These are phyloP conservation scores for Anolis sagrei DNA, from an alignment of 2,113 vertebrate genomes.

Conservation along the genomic window DNA sequence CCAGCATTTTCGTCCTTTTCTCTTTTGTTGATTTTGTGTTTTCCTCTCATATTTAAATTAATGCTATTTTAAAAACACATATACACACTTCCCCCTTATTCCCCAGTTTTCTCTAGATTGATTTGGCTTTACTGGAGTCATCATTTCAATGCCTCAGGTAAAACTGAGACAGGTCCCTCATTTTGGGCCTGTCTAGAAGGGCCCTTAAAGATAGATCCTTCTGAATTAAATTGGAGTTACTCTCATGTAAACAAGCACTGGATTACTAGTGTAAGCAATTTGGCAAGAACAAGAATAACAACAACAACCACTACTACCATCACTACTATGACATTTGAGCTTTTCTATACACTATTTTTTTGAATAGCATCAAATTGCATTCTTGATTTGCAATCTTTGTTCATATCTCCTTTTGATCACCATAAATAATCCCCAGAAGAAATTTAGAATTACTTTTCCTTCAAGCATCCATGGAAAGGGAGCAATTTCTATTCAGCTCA, in stretches of 20 bases:
- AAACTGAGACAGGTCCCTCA: no score
- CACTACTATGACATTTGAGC: no score
- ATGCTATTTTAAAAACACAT: no score
- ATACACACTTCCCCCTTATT: no score
- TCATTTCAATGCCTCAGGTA: no score
- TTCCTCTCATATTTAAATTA: no score
- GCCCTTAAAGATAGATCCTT: not conserved
- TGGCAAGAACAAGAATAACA: not conserved
- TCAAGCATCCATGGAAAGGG: not conserved
- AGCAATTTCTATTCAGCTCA: not conserved
- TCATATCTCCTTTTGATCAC: not conserved
- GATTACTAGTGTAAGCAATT: not conserved
- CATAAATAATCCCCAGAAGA: slow-evolving; percentile 14
- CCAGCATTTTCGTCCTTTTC: no score
- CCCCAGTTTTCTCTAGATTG: no score
- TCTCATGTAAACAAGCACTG: not conserved
- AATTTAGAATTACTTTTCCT: not conserved
- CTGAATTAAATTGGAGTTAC: not conserved
- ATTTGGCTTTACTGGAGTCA: no score
- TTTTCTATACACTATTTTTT: not conserved
- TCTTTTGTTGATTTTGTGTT: no score
- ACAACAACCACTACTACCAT: no score
- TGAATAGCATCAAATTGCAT: not conserved
- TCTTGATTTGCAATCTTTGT: slow-evolving; percentile 17
- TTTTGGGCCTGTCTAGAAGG: no score